Evolutionary conservation across 1,140 invertebrate species (phyloP), one percentile per base, ranked within the genome.

Genomic region (Xylocopa sonorina): DNA sequence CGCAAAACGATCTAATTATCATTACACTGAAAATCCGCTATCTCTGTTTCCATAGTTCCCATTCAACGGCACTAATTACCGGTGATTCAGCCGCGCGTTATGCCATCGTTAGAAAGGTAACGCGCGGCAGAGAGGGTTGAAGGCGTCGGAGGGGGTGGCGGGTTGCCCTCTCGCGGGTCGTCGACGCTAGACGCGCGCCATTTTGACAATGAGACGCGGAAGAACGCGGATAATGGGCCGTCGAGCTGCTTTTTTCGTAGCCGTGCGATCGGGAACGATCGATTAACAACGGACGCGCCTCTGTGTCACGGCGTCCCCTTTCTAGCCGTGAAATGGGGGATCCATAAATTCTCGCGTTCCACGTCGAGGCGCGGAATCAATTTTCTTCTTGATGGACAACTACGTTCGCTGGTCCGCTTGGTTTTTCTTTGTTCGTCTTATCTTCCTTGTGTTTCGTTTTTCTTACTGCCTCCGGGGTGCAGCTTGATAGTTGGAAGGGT

Each of bases 361-460:
- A 67, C 78, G 82, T 82, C 81, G 82, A 76, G 71, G 58, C 77
- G 75, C 72, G 75, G 60, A 87, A 90, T 90, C 83, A 90, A 89
- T 89, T 90, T 90, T 88, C 86, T 82, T 83, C 78, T 67, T 87
- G 87, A 89, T 77, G 81, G 84, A 88, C 80, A 81, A 83, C 79
- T 81, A 43, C 75, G 10, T 68, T 66, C 9, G 50, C 66, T 3
- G 73, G 46, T 34, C 63, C n/a, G 76, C 53, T 29, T 81, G 58
- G 66, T 84, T 83, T 73, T 62, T 72, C 24, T 81, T 50, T 57
- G n/a, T n/a, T n/a, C n/a, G n/a, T 50, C n/a, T 27, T 58, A 71
- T 68, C 38, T 27, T 55, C 29, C 53, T 6, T 0, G 24, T 14
- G 27, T 55, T 55, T 55, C 53, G 12, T 55, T 55, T 58, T n/a